Evolutionary conservation across 1,140 invertebrate genomes (phyloP), one percentile per base, ranked within the genome.

Genomic region (Temnothorax curvispinosus): DNA sequence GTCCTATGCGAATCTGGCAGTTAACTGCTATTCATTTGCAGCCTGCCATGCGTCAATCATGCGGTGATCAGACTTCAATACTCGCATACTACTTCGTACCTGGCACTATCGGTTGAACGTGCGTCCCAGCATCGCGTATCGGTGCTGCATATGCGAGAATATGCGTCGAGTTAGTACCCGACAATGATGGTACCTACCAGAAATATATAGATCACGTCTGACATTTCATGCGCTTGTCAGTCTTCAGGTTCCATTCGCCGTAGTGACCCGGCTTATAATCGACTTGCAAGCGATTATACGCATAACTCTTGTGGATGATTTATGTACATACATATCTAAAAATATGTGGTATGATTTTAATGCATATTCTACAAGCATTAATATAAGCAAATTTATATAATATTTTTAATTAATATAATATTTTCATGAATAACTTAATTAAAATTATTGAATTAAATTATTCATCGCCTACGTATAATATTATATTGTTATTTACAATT

Each of bases 21-120:
- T 74, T 74, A 74, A 58, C 67, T 82, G 32, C 69, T 54, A 74
- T 82, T 82, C 67, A 82, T 82, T 82, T 64, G 54, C 80, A 82
- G 54, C 21, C 54, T 74, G 54, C 80, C 80, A 60, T 74, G 6
- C 41, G 67, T 82, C 80, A 74, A 74, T 82, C 80, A 82, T 35
- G 41, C 67, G 18, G n/a, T 82, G n/a, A 82, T 82, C 80, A 60
- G 27, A 72, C 67, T 82, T 82, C 41, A 82, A 58, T 72, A 82
- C 18, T 56, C 21, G 21, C 11, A 50, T 41, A 69, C 65, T 56
- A 81, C 15, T 67, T 67, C 44, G 52, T 58, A 41, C 18, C 54
- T 47, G 54, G 67, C 15, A 35, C 54, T 74, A 58, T 72, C 80
- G 41, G 65, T 44, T 72, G 69, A 54, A 82, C 65, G 13, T 67